Evolutionary conservation across 2,113 vertebrate species (phyloP).

Genomic region (Synodontis membranacea): DNA sequence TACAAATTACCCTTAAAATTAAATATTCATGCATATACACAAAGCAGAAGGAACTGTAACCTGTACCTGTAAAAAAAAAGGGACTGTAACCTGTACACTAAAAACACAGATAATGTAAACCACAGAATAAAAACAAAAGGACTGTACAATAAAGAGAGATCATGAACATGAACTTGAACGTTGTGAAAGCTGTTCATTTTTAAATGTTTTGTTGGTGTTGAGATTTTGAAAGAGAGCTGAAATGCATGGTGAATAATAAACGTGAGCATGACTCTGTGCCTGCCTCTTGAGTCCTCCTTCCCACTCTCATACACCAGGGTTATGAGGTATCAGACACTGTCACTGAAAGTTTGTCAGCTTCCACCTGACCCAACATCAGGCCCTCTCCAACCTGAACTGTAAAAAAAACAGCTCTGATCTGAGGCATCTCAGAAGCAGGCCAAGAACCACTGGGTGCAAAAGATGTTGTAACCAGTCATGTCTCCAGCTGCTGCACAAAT

Average conservation of each 20-base stretch:
- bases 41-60: too few relatives aligned
- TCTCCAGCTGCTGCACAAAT: neutral
- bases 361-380: neutral
- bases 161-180: neutral
- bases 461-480: too few relatives aligned
- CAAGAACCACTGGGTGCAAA: neutral
- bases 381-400: neutral
- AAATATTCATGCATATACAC: too few relatives aligned
- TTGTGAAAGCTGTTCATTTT: neutral
- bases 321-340: neutral
- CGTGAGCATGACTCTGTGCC: neutral
- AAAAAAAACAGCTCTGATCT: neutral
- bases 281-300: neutral
- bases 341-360: neutral
- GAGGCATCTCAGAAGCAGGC: neutral
- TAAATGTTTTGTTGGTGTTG: neutral
- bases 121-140: too few relatives aligned
- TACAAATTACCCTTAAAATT: too few relatives aligned
- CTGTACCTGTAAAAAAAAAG: too few relatives aligned
- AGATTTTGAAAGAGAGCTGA: neutral
- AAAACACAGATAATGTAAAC: too few relatives aligned
- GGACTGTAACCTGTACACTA: too few relatives aligned
- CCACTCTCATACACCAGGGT: neutral
- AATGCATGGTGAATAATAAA: neutral
- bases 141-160: too few relatives aligned